Evolutionary conservation across 2,113 vertebrate genomes (phyloP), one percentile per base, ranked within the genome.

Genomic region (Arothron firmamentum): DNA sequence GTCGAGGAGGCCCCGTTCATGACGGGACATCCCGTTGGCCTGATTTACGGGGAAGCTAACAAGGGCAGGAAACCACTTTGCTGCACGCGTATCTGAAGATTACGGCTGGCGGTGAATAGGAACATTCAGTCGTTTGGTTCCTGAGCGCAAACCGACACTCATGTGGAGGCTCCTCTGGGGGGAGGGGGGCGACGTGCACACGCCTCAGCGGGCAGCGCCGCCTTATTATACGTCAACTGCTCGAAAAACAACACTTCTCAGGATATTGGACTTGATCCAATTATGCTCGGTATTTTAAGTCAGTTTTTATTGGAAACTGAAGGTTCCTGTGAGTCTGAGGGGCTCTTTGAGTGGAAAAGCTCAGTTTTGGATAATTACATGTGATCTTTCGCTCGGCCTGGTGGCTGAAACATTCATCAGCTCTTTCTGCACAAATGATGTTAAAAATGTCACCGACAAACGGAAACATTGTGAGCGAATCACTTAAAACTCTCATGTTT

Each of bases 21-120:
- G 41, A 75, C 63, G 59, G 77, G 79, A 82, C 78, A 79, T 74
- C 79, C 66, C 69, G 78, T 82, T 72, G 81, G 72, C 65, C 75
- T 86, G 80, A 87, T 85, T 88, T 88, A 85, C 69, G 23, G 34
- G 70, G 75, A 79, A 71, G 6, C 77, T 86, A 86, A 88, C 80
- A 79, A 78, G 73, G 65, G 75, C 69, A 80, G 77, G 72, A 83
- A 82, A 79, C 61, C 77, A 60, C 63, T 70, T 63, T 20, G 62
- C 66, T 59, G 59, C 31, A 1, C 70, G 31, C 65, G 20, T 62
- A 70, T 74, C 59, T 43, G 15, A 55, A 78, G 80, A 68, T 82
- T 79, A 69, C 13, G 34, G 79, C 75, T 80, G 79, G 41, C 4
- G 1, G 65, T 82, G 81, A 87, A 88, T 80, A 75, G 79, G 56